Conservation (phyloP, 2,797 vertebrate genomes). For the Siniperca scherzeri region DNA sequence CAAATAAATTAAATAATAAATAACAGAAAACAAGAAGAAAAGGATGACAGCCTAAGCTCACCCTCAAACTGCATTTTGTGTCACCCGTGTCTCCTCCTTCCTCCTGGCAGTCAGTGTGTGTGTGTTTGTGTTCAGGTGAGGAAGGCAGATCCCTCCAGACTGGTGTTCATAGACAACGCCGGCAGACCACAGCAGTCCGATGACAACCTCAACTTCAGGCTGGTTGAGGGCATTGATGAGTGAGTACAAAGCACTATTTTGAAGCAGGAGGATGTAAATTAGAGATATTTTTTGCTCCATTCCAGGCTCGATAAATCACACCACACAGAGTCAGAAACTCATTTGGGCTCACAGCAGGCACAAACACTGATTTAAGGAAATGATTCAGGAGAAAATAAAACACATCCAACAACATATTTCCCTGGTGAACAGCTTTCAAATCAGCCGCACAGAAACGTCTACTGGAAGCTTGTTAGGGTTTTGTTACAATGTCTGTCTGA, state of each 20-base stretch:
- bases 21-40: neutral
- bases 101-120: neutral
- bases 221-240: conserved; percentile 92
- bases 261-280: neutral
- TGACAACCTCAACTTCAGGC: conserved; percentile 93
- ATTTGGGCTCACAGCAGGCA: conserved; percentile 28
- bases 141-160: conserved; percentile 84
- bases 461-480: conserved; percentile 47
- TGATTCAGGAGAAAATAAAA: conserved; percentile 43
- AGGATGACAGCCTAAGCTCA: neutral
- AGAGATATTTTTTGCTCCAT: neutral
- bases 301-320: neutral
- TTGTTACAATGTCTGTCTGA: conserved; percentile 54
- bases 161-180: conserved; percentile 95
- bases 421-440: conserved; percentile 42
- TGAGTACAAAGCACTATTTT: conserved; percentile 75
- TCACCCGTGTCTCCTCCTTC: neutral
- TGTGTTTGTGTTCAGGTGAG: conserved; percentile 78
- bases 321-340: neutral
- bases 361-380: conserved; percentile 26
- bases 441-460: conserved; percentile 48
- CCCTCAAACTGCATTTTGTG: neutral
- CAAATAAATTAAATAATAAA: no score
- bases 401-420: conserved; percentile 47
- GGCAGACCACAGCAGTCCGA: conserved; percentile 87